phyloP scores from a whole-genome alignment of 2,113 vertebrate species.

The Baryphthengus martii region DNA sequence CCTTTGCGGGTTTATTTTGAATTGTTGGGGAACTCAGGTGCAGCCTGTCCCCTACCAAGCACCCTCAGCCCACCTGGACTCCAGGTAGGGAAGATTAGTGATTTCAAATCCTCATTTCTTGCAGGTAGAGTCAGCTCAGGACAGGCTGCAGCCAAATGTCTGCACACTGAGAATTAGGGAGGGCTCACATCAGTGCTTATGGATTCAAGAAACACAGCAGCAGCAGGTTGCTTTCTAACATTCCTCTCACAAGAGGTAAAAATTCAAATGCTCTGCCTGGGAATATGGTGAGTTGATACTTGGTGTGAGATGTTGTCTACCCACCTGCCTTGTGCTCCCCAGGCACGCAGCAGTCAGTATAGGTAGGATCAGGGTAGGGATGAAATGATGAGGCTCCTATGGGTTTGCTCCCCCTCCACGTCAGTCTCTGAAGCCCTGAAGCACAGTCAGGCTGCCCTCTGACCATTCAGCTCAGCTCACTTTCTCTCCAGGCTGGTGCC shows the following conservation, averaged over 20 bases:
- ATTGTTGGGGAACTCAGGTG: not conserved
- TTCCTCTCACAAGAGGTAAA: not conserved
- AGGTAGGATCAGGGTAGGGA: not conserved
- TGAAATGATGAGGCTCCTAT: not conserved
- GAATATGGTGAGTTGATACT: not conserved
- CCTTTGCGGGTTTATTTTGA: not conserved
- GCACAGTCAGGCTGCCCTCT: not conserved
- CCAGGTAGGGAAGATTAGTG: not conserved
- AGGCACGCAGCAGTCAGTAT: not conserved
- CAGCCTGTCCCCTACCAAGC: not conserved
- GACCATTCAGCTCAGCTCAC: not conserved
- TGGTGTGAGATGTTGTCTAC: not conserved
- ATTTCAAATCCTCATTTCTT: not conserved
- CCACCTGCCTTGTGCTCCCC: not conserved
- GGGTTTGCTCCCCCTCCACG: not conserved
- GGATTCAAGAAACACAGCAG: not conserved
- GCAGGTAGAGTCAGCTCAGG: not conserved
- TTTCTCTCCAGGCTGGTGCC: not conserved
- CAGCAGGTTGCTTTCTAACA: not conserved
- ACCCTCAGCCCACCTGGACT: not conserved
- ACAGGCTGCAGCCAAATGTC: not conserved
- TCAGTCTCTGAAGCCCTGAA: not conserved
- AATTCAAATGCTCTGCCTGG: not conserved
- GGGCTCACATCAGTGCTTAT: not conserved
- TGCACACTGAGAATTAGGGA: not conserved